These are phyloP conservation scores for Alcis repandata DNA, from an alignment of 2,888 invertebrate species.

Conservation along the genomic window DNA sequence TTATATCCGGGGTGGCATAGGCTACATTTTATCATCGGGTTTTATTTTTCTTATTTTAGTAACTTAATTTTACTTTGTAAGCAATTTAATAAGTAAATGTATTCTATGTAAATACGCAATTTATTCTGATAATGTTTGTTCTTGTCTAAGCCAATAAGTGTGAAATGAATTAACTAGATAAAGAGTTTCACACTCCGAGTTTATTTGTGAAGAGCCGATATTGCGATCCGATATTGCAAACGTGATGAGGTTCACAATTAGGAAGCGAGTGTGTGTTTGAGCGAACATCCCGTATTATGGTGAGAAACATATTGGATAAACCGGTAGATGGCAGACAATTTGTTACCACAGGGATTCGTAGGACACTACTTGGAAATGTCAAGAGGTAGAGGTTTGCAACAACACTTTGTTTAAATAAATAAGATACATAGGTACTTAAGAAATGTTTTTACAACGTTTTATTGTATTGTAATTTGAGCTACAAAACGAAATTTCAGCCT, in stretches of 20 bases:
- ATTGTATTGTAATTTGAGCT: too few relatives aligned
- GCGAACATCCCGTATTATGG: conserved; percentile 7
- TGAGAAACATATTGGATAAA: not conserved
- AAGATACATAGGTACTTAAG: too few relatives aligned
- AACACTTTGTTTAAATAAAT: not conserved
- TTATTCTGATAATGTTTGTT: too few relatives aligned
- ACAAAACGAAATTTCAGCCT: too few relatives aligned
- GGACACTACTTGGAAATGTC: not conserved
- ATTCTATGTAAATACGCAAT: too few relatives aligned
- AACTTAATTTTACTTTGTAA: too few relatives aligned
- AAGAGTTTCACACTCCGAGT: conserved; percentile 6
- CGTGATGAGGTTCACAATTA: conserved; percentile 26
- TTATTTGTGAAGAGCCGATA: conserved; percentile 27
- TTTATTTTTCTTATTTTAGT: too few relatives aligned
- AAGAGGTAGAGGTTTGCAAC: not conserved
- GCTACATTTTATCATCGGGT: too few relatives aligned
- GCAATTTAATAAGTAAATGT: too few relatives aligned
- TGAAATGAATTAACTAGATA: conserved; percentile 28
- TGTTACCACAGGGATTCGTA: not conserved
- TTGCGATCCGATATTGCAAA: conserved; percentile 31
- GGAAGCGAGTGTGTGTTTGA: conserved; percentile 3
- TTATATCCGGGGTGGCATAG: too few relatives aligned
- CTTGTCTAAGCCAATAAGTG: conserved; percentile 31
- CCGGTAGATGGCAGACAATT: not conserved
- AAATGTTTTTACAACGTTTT: too few relatives aligned